Conservation (phyloP, 2,888 invertebrate genomes). For the Junonia oenone region DNA sequence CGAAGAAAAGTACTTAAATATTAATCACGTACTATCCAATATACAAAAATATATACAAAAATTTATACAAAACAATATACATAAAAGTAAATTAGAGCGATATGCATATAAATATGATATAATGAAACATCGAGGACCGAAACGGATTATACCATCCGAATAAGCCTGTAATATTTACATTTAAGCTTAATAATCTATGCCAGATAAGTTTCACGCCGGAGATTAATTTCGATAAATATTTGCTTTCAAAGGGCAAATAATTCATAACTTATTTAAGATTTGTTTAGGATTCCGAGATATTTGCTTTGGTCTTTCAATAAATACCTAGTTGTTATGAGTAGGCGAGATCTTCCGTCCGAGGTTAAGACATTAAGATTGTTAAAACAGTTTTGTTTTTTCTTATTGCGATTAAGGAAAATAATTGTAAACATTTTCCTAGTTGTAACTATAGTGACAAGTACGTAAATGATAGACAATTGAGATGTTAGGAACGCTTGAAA, state of each 20-base stretch:
- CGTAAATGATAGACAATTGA: too few species aligned
- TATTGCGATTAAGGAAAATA: too few species aligned
- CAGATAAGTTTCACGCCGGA: slow-evolving; percentile 6
- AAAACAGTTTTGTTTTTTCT: too few species aligned
- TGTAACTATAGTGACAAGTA: too few species aligned
- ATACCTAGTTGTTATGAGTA: not conserved
- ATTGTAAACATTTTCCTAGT: too few species aligned
- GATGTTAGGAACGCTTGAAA: too few species aligned
- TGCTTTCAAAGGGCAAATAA: not conserved
- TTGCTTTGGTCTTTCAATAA: not conserved
- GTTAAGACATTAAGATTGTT: too few species aligned
- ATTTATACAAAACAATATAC: not conserved
- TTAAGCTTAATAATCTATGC: slow-evolving; percentile 8
- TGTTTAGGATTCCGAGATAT: not conserved
- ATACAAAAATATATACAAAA: not conserved
- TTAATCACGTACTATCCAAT: too few species aligned
- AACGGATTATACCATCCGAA: not conserved
- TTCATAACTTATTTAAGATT: slow-evolving; percentile 1
- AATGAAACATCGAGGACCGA: not conserved
- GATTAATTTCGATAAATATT: slow-evolving; percentile 10
- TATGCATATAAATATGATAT: not conserved
- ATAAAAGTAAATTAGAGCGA: not conserved
- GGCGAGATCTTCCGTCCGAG: not conserved
- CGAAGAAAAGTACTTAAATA: too few species aligned
- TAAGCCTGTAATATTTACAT: slow-evolving; percentile 27